These are phyloP conservation scores for Dione vanillae DNA, from an alignment of 2,888 invertebrate genomes.

Conservation along the genomic window DNA sequence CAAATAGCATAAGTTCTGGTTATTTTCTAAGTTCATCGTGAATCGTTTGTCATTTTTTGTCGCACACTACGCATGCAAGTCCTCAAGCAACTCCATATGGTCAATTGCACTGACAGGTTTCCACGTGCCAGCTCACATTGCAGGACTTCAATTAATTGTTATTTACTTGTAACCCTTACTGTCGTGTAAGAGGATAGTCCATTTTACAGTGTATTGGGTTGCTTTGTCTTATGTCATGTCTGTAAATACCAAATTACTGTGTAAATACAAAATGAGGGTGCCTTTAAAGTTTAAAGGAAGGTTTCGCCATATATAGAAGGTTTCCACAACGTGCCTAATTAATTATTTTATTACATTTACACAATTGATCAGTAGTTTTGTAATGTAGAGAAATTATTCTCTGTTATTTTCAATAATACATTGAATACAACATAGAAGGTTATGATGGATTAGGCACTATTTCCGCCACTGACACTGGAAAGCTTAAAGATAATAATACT, in stretches of 20 bases:
- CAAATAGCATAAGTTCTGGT: no score
- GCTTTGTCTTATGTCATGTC: slow-evolving; percentile 50
- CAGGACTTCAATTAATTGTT: slow-evolving; percentile 78
- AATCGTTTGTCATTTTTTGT: neutral
- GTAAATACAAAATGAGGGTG: slow-evolving; percentile 4
- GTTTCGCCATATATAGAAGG: neutral
- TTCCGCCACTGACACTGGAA: no score
- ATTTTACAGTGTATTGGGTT: slow-evolving; percentile 64
- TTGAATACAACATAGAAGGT: no score
- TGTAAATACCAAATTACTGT: slow-evolving; percentile 42
- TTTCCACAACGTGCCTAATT: neutral
- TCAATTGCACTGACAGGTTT: slow-evolving; percentile 64
- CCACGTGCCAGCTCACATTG: slow-evolving; percentile 67
- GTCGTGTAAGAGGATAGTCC: slow-evolving; percentile 59
- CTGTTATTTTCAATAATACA: no score
- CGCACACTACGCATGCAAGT: slow-evolving; percentile 14
- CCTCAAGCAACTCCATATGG: slow-evolving; percentile 62
- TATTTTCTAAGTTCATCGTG: no score
- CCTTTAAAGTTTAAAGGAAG: slow-evolving; percentile 10
- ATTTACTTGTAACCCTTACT: slow-evolving; percentile 61
- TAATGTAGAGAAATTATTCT: no score
- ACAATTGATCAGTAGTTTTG: no score
- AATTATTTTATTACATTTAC: neutral
- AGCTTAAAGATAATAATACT: no score
- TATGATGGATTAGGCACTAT: no score